Evolutionary conservation across 2,113 vertebrate species (phyloP).

Genomic region (Muntiacus reevesi): DNA sequence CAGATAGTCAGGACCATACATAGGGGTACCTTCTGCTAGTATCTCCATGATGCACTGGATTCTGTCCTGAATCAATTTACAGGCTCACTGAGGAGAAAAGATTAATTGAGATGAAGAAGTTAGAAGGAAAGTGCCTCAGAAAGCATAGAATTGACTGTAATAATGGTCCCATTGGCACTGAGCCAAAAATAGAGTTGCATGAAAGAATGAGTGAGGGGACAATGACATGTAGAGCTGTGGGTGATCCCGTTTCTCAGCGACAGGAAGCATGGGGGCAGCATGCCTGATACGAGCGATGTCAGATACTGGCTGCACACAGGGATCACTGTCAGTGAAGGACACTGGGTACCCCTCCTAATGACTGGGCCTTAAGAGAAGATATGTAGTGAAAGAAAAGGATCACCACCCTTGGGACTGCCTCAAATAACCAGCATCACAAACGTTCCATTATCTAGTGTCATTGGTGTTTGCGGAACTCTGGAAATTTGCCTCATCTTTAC

Average conservation of each 20-base stretch:
- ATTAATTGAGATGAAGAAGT: background rate
- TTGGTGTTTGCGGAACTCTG: background rate
- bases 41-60: background rate
- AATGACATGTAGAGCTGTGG: background rate
- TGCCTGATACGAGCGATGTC: background rate
- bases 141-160: background rate
- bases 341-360: fast-evolving
- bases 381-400: background rate
- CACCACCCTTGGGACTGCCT: background rate
- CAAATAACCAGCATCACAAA: background rate
- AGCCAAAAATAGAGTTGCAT: background rate
- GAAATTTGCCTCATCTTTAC: background rate
- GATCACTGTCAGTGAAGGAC: background rate
- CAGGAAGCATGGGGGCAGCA: too few relatives aligned
- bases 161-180: background rate
- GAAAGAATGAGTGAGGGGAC: background rate
- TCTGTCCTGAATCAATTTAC: too few relatives aligned
- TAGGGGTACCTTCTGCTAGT: background rate
- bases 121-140: background rate
- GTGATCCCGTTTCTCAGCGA: background rate
- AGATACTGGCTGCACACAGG: background rate
- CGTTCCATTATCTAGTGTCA: too few relatives aligned
- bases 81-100: background rate
- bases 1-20: background rate
- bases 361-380: background rate